Conservation (phyloP, 2,797 vertebrate species). For the Cynopterus sphinx region DNA sequence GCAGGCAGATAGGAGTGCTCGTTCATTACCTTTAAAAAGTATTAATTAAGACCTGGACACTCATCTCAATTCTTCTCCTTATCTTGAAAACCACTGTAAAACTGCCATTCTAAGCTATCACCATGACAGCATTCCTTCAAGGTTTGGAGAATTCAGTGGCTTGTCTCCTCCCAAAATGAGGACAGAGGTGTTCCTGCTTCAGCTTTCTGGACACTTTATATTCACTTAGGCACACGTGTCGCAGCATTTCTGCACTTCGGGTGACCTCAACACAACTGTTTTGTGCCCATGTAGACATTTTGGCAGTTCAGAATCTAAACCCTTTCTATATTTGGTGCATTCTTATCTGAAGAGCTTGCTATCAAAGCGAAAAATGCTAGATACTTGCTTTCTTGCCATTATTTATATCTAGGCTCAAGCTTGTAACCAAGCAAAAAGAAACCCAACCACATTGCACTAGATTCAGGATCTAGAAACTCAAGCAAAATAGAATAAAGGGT, state of each 20-base stretch:
- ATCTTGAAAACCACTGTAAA: not conserved
- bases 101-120: not conserved
- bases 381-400: not conserved
- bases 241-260: not conserved
- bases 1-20: conserved; percentile 22
- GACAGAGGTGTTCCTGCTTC: not conserved
- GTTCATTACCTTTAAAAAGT: conserved; percentile 55
- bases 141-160: not conserved
- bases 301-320: not conserved
- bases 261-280: not conserved
- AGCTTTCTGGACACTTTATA: not conserved
- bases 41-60: not conserved
- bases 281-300: not conserved
- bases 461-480: not conserved
- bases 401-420: not conserved
- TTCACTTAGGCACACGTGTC: not conserved
- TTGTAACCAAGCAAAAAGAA: conserved; percentile 12
- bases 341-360: not conserved
- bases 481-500: not conserved
- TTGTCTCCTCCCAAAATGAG: not conserved
- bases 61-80: not conserved
- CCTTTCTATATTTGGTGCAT: not conserved
- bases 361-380: not conserved
- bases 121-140: not conserved
- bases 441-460: not conserved